Percentiles rank a stretch among this genome's conserved stretches.
These are phyloP conservation scores for Acrocephalus scirpaceus DNA, from an alignment of 2,797 vertebrate species.

Conservation along the genomic window DNA sequence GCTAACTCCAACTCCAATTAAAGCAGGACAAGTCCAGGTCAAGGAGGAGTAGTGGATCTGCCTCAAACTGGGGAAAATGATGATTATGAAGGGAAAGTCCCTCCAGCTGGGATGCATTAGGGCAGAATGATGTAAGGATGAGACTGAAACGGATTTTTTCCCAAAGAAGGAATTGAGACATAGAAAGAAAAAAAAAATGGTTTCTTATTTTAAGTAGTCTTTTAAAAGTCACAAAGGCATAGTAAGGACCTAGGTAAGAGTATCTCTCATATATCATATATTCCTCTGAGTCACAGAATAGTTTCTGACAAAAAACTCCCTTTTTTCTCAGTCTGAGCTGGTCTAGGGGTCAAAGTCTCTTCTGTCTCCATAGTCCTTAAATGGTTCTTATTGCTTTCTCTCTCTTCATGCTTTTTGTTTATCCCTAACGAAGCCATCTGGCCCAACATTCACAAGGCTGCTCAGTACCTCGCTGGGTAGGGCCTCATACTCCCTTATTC, in stretches of 20 bases:
- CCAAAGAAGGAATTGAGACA: slow-evolving; percentile 61
- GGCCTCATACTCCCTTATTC: slow-evolving; percentile 10
- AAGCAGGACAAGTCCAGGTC: neutral
- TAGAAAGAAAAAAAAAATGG: neutral
- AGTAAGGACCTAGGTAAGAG: neutral
- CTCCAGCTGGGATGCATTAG: slow-evolving; percentile 53
- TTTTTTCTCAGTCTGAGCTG: slow-evolving; percentile 5
- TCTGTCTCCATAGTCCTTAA: slow-evolving; percentile 39
- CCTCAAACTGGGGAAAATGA: neutral
- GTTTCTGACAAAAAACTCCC: neutral
- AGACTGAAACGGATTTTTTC: slow-evolving; percentile 39
- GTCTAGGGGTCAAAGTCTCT: slow-evolving; percentile 36
- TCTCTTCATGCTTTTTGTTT: slow-evolving; percentile 39
- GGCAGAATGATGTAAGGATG: slow-evolving; percentile 50
- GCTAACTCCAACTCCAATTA: neutral
- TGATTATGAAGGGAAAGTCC: slow-evolving; percentile 32
- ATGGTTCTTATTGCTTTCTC: slow-evolving; percentile 30
- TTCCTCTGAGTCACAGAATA: neutral
- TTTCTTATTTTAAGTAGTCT: neutral
- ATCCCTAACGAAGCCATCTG: slow-evolving; percentile 40
- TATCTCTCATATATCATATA: neutral
- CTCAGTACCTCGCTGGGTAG: neutral
- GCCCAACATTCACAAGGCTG: neutral
- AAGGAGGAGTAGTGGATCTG: neutral
- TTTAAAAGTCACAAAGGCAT: neutral